Percentiles rank a stretch among this genome's conserved stretches.
Evolutionary conservation across 2,113 vertebrate species (phyloP).

Genomic region (Narcine bancroftii): DNA sequence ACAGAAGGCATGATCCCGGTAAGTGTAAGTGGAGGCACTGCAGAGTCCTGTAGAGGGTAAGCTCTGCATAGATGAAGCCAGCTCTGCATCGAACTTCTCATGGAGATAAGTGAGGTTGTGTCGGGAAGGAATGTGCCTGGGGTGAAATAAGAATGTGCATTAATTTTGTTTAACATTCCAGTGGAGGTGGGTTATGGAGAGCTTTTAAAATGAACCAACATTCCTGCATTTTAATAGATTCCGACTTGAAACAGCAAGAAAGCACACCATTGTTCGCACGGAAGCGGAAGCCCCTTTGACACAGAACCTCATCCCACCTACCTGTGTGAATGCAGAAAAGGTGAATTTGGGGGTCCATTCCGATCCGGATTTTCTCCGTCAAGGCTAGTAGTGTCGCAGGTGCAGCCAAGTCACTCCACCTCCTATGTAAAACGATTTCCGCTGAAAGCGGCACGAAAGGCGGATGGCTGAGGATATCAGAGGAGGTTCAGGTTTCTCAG

Average conservation of each 20-base stretch:
- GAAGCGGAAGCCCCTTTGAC: neutral
- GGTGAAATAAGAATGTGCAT: neutral
- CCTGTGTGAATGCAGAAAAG: too few species aligned
- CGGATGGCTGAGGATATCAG: too few species aligned
- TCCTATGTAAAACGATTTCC: too few species aligned
- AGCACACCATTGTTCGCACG: neutral
- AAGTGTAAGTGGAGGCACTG: neutral
- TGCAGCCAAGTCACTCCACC: too few species aligned
- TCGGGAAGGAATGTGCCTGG: constrained; percentile 12
- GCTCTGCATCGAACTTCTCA: constrained; percentile 14
- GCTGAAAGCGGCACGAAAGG: too few species aligned
- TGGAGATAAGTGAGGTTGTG: constrained; percentile 25
- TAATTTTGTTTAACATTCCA: constrained; percentile 13
- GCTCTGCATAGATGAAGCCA: neutral
- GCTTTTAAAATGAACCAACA: neutral
- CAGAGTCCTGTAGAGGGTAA: neutral
- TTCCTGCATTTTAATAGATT: neutral
- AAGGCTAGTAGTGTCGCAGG: too few species aligned
- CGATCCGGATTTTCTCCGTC: too few species aligned
- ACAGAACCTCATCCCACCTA: too few species aligned
- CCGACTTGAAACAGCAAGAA: neutral
- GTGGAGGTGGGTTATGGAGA: neutral
- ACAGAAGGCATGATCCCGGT: neutral
- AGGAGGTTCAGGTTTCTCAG: too few species aligned
- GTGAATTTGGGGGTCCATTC: too few species aligned